Evolutionary conservation across 2,888 invertebrate species (phyloP).

Genomic region (Pammene aurita): DNA sequence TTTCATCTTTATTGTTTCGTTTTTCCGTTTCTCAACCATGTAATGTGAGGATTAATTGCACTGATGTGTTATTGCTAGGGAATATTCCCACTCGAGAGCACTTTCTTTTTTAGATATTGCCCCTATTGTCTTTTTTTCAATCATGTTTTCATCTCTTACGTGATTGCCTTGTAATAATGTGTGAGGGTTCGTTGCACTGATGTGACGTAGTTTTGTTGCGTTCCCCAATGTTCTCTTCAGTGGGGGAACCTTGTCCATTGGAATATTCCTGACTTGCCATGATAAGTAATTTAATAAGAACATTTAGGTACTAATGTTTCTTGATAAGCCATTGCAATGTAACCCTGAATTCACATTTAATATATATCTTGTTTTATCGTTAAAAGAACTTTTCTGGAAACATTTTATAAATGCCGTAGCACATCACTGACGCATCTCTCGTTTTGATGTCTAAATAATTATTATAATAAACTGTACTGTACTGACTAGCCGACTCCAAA

Average conservation of each 20-base stretch:
- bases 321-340: too few species aligned
- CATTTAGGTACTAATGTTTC: too few species aligned
- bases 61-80: too few species aligned
- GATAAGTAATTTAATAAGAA: not conserved
- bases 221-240: not conserved
- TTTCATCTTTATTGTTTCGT: slow-evolving; percentile 76
- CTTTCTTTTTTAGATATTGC: slow-evolving; percentile 61
- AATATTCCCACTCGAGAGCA: slow-evolving; percentile 26
- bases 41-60: too few species aligned
- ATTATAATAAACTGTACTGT: slow-evolving; percentile 21
- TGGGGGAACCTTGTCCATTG: not conserved
- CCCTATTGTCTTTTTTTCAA: too few species aligned
- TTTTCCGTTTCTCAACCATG: slow-evolving; percentile 73
- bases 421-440: not conserved
- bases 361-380: too few species aligned
- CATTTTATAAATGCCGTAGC: not conserved
- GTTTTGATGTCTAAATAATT: slow-evolving; percentile 33
- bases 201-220: not conserved
- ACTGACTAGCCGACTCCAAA: slow-evolving; percentile 20
- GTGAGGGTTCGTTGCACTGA: slow-evolving; percentile 60
- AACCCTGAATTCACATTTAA: too few species aligned
- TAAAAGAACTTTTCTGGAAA: not conserved
- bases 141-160: slow-evolving; percentile 51
- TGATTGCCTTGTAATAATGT: slow-evolving; percentile 59
- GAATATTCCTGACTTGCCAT: not conserved